Base-by-base conservation (phyloP, 2,797 vertebrate genomes). In the Remorina albescens region DNA sequence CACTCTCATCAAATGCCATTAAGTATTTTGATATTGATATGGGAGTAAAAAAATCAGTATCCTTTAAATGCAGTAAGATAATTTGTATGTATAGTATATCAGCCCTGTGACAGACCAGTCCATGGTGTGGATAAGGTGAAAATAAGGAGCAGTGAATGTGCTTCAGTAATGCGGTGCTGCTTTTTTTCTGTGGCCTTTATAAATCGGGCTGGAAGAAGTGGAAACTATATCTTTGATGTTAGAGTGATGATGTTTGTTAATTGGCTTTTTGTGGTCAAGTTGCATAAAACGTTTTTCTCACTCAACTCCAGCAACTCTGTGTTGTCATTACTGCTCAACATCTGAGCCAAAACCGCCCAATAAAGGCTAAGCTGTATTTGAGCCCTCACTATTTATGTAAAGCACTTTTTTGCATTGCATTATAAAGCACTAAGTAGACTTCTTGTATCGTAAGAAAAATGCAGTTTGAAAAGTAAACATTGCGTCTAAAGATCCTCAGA, bases 351-450 rank as follows among this genome's bases (percentile, higher is more conserved):
- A 76, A 75, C 63, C 63, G 23, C 68, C 10, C 28, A 65, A 49
- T 82, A 64, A 80, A 80, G 68, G 58, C 53, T 53, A 70, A 50
- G 53, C 53, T 74, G 42, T 44, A 46, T 34, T 67, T 54, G 8
- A 58, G 12, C 46, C 41, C 23, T 64, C 41, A 46, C 11, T 64
- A 11, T 44, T 15, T 66, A 25, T 25, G 56, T 37, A 42, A 18
- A 16, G 59, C 23, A 0, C 5, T 19, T 70, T 34, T 67, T 44
- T 37, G 53, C 28, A 23, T 12, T 2, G 12, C 61, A n/a, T 50
- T 44, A 23, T 16, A 58, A 15, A 63, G 26, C 50, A 19, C 8
- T 42, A 44, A 67, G 51, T 46, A 15, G 30, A 3, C 30, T 30
- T 30, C n/a, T 6, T 37, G 2, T 23, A 11, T n/a, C n/a, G 0